phyloP scores from a whole-genome alignment of 2,888 invertebrate species.

The Caenorhabditis becei region DNA sequence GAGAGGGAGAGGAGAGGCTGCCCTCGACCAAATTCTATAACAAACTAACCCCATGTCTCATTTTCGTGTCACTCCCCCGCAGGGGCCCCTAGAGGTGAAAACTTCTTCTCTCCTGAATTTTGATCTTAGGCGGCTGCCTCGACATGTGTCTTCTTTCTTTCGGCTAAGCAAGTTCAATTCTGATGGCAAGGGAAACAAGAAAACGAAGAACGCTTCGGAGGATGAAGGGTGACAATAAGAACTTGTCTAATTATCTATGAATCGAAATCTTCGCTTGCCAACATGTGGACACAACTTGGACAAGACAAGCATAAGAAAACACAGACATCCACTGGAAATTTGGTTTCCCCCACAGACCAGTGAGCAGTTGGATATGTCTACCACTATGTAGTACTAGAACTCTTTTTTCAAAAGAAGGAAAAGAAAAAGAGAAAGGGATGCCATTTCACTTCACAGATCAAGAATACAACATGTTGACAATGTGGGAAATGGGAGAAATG shows the following conservation, averaged over 20 bases:
- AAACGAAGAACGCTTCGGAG: not conserved
- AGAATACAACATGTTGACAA: not conserved
- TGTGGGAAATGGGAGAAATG: too few species aligned
- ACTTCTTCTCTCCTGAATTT: too few species aligned
- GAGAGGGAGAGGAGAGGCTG: conserved; percentile 2
- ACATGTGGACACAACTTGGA: too few species aligned
- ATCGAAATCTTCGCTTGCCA: not conserved
- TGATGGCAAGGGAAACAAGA: not conserved
- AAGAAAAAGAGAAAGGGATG: not conserved
- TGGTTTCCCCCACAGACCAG: not conserved
- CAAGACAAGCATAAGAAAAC: not conserved
- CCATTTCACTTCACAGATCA: not conserved
- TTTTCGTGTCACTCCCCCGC: conserved; percentile 31
- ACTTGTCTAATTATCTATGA: conserved; percentile 18
- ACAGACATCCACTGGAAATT: conserved; percentile 5
- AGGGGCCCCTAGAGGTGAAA: not conserved
- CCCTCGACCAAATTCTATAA: conserved; percentile 54
- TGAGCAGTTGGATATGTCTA: conserved; percentile 1
- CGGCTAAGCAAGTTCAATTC: too few species aligned
- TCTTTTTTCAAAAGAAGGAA: not conserved
- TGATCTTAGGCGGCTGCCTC: too few species aligned
- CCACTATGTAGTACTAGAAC: conserved; percentile 3
- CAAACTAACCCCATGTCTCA: conserved; percentile 55
- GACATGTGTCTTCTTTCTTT: too few species aligned
- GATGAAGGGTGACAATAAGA: not conserved